phyloP scores from a whole-genome alignment of 2,797 vertebrate species.

The Notamacropus eugenii region DNA sequence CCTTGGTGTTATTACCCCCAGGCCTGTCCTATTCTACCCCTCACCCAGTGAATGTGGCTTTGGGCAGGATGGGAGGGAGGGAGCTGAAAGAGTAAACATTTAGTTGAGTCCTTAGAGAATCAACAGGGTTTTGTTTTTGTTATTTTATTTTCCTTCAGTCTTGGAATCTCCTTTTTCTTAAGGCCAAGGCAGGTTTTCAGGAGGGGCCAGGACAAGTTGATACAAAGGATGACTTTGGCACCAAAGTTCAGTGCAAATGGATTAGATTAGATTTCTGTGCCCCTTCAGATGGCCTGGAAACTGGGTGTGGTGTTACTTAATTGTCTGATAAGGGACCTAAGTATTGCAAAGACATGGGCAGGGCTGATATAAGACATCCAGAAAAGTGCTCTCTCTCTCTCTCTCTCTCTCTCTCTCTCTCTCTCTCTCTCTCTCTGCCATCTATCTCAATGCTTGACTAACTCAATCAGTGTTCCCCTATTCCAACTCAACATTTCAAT shows the following conservation, averaged over 20 bases:
- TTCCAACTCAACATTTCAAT: too few species aligned
- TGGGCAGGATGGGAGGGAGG: not conserved
- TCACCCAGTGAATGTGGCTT: not conserved
- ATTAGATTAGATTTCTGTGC: not conserved
- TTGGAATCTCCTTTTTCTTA: not conserved
- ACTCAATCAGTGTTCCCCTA: too few species aligned
- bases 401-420: too few species aligned
- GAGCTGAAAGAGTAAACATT: not conserved
- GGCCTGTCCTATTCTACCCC: not conserved
- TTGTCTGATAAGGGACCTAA: not conserved
- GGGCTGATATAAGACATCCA: not conserved
- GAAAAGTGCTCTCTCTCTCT: too few species aligned
- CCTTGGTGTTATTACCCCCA: not conserved
- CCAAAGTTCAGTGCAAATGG: not conserved
- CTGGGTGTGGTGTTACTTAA: not conserved
- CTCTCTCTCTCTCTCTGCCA: too few species aligned
- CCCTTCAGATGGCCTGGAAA: not conserved
- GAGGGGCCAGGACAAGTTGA: not conserved
- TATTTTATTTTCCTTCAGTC: not conserved
- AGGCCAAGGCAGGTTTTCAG: not conserved
- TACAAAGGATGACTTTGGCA: not conserved
- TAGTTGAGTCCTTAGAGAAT: not conserved
- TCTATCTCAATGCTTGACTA: too few species aligned
- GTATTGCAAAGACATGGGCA: not conserved
- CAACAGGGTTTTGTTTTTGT: not conserved